Evolutionary conservation across 2,113 vertebrate species (phyloP).

Genomic region (Pogonocichla stellata): DNA sequence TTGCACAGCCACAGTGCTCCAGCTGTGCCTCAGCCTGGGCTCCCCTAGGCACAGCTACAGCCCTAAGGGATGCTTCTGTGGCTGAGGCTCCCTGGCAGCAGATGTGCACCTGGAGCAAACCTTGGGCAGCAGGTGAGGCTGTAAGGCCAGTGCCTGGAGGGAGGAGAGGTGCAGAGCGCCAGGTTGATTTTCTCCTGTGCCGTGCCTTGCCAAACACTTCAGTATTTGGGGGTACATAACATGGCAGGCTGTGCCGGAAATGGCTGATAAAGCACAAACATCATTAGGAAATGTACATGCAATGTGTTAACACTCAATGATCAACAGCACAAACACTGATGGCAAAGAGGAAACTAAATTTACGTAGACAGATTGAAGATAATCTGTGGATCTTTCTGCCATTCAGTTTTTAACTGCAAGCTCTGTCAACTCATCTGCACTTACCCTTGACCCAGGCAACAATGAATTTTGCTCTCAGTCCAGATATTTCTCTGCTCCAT

Average conservation of each 20-base stretch:
- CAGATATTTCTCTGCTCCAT: slow-evolving; percentile 7
- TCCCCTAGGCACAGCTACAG: rapidly evolving
- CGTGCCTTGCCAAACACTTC: neutral
- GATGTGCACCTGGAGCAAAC: rapidly evolving
- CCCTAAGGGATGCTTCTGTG: rapidly evolving
- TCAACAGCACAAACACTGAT: neutral
- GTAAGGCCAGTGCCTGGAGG: no score
- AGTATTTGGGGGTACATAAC: neutral
- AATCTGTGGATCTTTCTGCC: neutral
- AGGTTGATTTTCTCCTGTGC: neutral
- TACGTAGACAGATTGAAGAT: neutral
- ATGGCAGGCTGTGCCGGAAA: rapidly evolving
- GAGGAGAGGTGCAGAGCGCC: neutral
- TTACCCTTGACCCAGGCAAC: neutral
- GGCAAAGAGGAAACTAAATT: neutral
- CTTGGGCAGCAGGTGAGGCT: neutral
- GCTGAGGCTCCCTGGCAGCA: neutral
- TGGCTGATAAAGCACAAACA: neutral
- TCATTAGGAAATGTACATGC: neutral
- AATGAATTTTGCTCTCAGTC: neutral
- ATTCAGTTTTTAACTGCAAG: neutral
- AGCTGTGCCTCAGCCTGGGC: rapidly evolving
- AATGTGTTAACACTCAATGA: neutral
- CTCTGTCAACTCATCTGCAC: neutral
- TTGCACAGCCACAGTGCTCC: rapidly evolving